Percentiles rank a stretch among this genome's conserved stretches.
Evolutionary conservation across 2,113 vertebrate species (phyloP).

Genomic region (Psammodynastes pulverulentus): DNA sequence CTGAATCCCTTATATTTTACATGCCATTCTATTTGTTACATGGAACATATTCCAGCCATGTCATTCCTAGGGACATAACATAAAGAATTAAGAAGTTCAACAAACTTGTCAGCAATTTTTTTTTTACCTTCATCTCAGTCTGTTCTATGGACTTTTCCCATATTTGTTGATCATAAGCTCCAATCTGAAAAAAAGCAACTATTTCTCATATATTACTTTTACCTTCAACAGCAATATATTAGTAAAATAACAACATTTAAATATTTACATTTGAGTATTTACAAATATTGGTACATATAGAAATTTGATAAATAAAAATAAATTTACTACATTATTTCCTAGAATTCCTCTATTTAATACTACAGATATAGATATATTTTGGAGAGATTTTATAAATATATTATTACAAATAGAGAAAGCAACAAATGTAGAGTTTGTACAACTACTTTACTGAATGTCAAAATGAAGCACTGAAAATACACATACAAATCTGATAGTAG

Average conservation of each 20-base stretch:
- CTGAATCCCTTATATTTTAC: background rate
- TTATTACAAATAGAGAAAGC: background rate
- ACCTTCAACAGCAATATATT: background rate
- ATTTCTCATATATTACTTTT: background rate
- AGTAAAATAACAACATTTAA: background rate
- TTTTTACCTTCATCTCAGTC: conserved; percentile 86
- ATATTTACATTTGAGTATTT: background rate
- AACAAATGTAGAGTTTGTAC: background rate
- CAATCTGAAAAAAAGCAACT: conserved; percentile 76
- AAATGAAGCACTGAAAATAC: background rate
- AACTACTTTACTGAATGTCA: background rate
- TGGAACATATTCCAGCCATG: background rate
- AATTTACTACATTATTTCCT: background rate
- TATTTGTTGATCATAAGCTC: conserved; percentile 96
- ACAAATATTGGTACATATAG: background rate
- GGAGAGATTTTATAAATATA: background rate
- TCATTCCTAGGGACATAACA: background rate
- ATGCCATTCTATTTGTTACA: background rate
- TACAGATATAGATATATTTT: background rate
- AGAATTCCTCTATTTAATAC: background rate
- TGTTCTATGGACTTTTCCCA: conserved; percentile 97
- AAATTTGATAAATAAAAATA: background rate
- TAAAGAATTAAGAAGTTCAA: background rate
- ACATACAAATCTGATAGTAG: background rate
- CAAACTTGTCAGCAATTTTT: background rate